phyloP scores from a whole-genome alignment of 92 coral and sea anemone species.

The Parazoanthus atlanticus region DNA sequence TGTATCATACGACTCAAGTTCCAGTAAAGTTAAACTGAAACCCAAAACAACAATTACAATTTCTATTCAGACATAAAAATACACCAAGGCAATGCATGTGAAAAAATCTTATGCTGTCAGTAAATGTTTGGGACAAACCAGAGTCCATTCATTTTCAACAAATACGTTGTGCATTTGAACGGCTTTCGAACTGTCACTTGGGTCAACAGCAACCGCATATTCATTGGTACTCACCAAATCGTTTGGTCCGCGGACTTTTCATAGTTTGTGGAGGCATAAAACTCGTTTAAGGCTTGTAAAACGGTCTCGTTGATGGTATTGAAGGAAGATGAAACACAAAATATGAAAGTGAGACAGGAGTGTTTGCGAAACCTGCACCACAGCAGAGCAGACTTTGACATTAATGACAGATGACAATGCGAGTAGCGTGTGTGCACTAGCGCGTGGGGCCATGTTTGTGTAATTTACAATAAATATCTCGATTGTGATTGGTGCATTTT shows the following conservation, averaged over 20 bases:
- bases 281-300: conserved; percentile 12
- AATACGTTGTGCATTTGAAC: conserved; percentile 91
- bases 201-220: conserved; percentile 40
- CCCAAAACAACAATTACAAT: background rate
- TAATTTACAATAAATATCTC: conserved; percentile 89
- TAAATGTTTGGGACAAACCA: conserved; percentile 49
- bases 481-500: conserved; percentile 83
- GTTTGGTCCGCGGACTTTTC: conserved; percentile 74
- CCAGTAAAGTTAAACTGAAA: conserved; percentile 16
- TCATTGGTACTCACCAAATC: conserved; percentile 77
- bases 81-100: background rate
- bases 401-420: conserved; percentile 97
- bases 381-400: conserved; percentile 98
- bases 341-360: conserved; percentile 56
- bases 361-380: conserved; percentile 99
- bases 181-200: conserved; percentile 71
- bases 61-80: conserved; percentile 15
- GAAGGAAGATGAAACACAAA: conserved; percentile 8
- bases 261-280: conserved; percentile 84
- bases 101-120: background rate
- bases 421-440: conserved; percentile 90
- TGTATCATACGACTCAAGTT: conserved; percentile 12
- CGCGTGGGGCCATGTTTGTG: conserved; percentile 98
- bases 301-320: background rate
- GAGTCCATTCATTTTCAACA: conserved; percentile 78